Evolutionary conservation across 2,888 invertebrate genomes (phyloP).

Genomic region (Xestoiulus laeticollis): DNA sequence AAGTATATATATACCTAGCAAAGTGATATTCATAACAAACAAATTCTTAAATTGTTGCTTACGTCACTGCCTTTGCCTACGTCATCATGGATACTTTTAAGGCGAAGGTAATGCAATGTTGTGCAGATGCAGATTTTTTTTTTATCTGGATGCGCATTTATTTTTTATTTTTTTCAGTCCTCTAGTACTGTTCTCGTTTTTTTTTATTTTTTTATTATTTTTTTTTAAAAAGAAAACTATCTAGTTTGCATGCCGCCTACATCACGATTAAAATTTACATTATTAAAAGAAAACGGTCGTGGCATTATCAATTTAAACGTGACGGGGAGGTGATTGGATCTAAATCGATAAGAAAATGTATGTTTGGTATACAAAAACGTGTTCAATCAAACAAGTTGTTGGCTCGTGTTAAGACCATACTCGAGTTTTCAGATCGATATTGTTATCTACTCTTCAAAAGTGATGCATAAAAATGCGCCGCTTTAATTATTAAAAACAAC

Average conservation of each 20-base stretch:
- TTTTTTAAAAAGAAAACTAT: neutral
- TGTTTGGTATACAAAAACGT: neutral
- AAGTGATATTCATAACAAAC: slow-evolving; percentile 19
- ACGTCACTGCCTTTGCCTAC: slow-evolving; percentile 26
- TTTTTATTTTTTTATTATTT: neutral
- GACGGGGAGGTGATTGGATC: neutral
- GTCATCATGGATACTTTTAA: slow-evolving; percentile 26
- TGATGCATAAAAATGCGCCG: neutral
- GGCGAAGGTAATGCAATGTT: slow-evolving; percentile 26
- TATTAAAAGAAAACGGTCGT: slow-evolving; percentile 9
- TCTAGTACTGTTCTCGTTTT: neutral
- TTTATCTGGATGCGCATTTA: slow-evolving; percentile 26
- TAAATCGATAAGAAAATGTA: neutral
- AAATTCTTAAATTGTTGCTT: slow-evolving; percentile 26
- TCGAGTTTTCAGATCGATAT: neutral
- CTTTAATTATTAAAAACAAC: neutral
- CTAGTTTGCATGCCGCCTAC: slow-evolving; percentile 26
- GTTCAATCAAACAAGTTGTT: neutral
- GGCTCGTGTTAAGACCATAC: neutral
- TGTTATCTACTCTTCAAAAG: neutral
- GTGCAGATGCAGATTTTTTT: slow-evolving; percentile 22
- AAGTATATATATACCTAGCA: slow-evolving; percentile 13
- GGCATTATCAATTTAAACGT: neutral
- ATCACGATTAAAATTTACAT: slow-evolving; percentile 26
- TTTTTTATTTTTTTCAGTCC: slow-evolving; percentile 11